Base-by-base conservation (phyloP, 1,140 invertebrate species). In the Leucophenga varia region DNA sequence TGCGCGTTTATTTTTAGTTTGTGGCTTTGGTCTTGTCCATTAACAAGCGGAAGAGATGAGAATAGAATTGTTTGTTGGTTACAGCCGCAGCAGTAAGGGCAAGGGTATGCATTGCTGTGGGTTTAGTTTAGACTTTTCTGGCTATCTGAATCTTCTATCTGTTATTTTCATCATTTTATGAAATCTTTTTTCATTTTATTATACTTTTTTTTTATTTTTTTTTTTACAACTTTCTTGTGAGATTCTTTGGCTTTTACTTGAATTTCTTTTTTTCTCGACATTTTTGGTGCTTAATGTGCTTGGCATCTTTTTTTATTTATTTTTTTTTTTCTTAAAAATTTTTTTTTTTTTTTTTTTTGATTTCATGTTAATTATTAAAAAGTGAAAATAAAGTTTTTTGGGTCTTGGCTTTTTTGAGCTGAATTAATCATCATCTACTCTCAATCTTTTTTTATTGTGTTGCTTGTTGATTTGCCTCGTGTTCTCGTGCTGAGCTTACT, bases 351-450 rank as follows among this genome's bases (percentile, higher is more conserved):
- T 43, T 38, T 45, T 37, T 50, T 65, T 35, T 25, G 19, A 52
- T 60, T 59, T 61, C 57, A 65, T 70, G 67, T 70, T 57, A 70
- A 70, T 70, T 70, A 70, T 70, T 70, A 63, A 70, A 69, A 70
- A 70, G 65, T 70, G 65, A 70, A 70, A 70, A 70, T 59, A 54
- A 44, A 35, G 44, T 55, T 61, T 49, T 53, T 54, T 47, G 55
- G 58, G 36, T 19, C 30, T 34, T 44, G 32, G 36, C 22, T 22
- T 28, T 30, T 38, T n/a, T 43, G 28, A 44, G 48, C 39, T 55
- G 55, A 55, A 58, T 58, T 58, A 58, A 58, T 57, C 55, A 58
- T 35, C 52, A 46, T 38, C 36, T 50, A 41, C 44, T 43, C 39
- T 43, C 39, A 14, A 47, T 54, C 48, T 30, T 31, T 39, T 56